These are phyloP conservation scores for Harpalus rubripes DNA, from an alignment of 2,888 invertebrate species.

Conservation along the genomic window DNA sequence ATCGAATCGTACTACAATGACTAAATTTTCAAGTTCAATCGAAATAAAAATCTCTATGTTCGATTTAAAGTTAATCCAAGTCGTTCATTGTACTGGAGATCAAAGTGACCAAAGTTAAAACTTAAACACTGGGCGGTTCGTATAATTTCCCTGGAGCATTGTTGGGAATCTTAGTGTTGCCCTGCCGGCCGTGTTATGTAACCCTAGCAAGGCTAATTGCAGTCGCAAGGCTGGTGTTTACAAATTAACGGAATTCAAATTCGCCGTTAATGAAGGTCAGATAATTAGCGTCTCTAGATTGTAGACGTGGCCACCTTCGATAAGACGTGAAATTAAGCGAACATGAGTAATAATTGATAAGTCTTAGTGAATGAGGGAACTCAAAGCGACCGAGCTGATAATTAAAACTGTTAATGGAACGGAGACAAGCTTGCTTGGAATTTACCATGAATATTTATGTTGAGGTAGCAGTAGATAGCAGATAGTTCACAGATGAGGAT, in stretches of 20 bases:
- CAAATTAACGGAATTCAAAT: constrained; percentile 61
- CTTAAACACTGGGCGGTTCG: constrained; percentile 16
- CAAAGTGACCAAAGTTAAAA: constrained; percentile 18
- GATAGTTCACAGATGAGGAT: constrained; percentile 19
- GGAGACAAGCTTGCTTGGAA: constrained; percentile 14
- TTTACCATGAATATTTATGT: constrained; percentile 46
- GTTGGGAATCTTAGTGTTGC: constrained; percentile 13
- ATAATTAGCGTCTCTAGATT: constrained; percentile 38
- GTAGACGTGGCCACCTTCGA: constrained; percentile 16
- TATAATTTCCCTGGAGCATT: constrained; percentile 50
- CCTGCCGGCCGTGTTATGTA: constrained; percentile 10
- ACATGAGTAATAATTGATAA: constrained; percentile 42
- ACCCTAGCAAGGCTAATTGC: constrained; percentile 36
- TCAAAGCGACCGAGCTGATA: constrained; percentile 10
- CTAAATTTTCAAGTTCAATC: no score
- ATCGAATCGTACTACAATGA: no score
- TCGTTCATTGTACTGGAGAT: neutral
- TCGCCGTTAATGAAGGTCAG: constrained; percentile 56
- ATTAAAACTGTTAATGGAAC: constrained; percentile 35
- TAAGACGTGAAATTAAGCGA: constrained; percentile 35
- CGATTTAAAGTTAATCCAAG: neutral
- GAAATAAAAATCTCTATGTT: neutral
- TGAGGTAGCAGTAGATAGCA: neutral
- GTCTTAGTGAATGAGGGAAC: constrained; percentile 7
- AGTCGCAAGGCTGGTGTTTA: constrained; percentile 44